Evolutionary conservation across 2,888 invertebrate species (phyloP).

Genomic region (Pyrocoelia pectoralis): DNA sequence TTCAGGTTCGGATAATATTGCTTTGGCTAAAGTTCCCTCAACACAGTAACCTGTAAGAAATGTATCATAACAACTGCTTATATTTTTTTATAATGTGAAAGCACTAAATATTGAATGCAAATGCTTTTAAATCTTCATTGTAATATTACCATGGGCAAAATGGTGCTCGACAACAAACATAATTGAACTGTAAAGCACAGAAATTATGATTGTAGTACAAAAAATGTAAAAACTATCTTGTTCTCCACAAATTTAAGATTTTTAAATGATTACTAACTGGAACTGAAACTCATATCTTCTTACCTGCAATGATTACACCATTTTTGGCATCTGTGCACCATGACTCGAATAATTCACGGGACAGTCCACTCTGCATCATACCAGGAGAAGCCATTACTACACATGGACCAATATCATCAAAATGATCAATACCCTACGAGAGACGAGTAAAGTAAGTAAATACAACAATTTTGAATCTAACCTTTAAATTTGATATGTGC

Average conservation of each 20-base stretch:
- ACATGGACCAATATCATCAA: conserved; percentile 99
- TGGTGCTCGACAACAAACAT: too few relatives aligned
- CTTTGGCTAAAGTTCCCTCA: conserved; percentile 90
- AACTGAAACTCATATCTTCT: background rate
- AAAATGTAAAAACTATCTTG: too few relatives aligned
- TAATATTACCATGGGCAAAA: too few relatives aligned
- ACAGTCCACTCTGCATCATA: conserved; percentile 99
- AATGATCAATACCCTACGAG: conserved; percentile 93
- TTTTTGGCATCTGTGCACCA: conserved; percentile 99
- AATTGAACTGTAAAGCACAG: too few relatives aligned
- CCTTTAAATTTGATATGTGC: conserved; percentile 94
- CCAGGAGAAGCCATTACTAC: conserved; percentile 99
- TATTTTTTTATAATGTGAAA: too few relatives aligned
- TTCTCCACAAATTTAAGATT: too few relatives aligned
- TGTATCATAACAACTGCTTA: too few relatives aligned
- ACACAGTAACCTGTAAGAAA: conserved; percentile 76
- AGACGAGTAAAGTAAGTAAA: background rate
- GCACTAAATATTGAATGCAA: too few relatives aligned
- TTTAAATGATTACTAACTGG: too few relatives aligned
- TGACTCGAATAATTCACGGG: conserved; percentile 95
- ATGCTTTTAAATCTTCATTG: too few relatives aligned
- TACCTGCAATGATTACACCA: conserved; percentile 96
- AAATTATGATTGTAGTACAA: too few relatives aligned
- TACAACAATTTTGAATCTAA: conserved; percentile 45
- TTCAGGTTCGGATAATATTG: conserved; percentile 95